Percentiles rank a stretch among this genome's conserved stretches.
phyloP scores from a whole-genome alignment of 1,140 invertebrate genomes.

The Tetramorium simillimum region DNA sequence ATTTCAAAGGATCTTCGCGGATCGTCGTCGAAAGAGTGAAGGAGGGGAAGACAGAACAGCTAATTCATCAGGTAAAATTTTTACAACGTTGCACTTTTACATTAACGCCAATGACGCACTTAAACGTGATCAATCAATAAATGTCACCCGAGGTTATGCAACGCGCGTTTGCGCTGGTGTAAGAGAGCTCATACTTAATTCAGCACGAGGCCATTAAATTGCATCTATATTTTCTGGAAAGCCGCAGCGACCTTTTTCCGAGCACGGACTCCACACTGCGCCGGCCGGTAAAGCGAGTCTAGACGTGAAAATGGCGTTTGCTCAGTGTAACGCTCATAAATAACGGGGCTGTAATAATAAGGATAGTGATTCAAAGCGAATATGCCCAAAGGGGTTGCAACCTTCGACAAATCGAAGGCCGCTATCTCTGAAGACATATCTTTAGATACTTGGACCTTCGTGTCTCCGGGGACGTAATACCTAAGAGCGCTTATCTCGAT shows the following conservation, averaged over 20 bases:
- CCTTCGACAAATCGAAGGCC: conserved; percentile 53
- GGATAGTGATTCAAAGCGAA: conserved; percentile 46
- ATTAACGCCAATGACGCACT: conserved; percentile 13
- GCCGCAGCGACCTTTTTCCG: background rate
- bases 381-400: conserved; percentile 48
- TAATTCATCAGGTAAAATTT: background rate
- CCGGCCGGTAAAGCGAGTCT: background rate
- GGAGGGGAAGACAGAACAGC: too few species aligned
- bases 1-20: background rate
- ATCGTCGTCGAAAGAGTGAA: background rate
- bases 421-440: conserved; percentile 45
- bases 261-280: background rate
- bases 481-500: conserved; percentile 63
- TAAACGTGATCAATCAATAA: conserved; percentile 47
- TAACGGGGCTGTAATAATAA: conserved; percentile 35
- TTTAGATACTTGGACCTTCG: conserved; percentile 42
- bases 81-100: background rate
- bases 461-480: conserved; percentile 55
- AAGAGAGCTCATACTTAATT: conserved; percentile 25
- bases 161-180: background rate
- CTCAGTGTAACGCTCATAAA: conserved; percentile 28
- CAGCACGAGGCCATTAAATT: conserved; percentile 25
- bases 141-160: background rate
- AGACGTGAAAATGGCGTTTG: conserved; percentile 4
- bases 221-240: conserved; percentile 31